Percentiles rank a stretch among this genome's conserved stretches.
Conservation (phyloP, 2,113 vertebrate species). For the Symphodus melops region DNA sequence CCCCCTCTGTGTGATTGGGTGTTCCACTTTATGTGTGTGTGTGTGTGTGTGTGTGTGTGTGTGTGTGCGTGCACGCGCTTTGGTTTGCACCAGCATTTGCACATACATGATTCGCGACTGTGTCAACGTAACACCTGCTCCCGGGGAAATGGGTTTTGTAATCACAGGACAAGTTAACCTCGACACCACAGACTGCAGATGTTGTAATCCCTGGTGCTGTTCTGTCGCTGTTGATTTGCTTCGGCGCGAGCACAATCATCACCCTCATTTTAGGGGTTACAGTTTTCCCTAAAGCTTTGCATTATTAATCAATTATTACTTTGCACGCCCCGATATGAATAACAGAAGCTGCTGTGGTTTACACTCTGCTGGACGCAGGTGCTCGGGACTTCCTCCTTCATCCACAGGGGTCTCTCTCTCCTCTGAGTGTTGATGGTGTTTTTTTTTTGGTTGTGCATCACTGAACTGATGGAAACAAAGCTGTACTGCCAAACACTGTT, state of each 20-base stretch:
- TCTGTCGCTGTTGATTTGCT: conserved; percentile 76
- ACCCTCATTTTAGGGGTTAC: conserved; percentile 79
- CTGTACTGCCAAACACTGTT: conserved; percentile 26
- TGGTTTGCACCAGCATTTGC: conserved; percentile 53
- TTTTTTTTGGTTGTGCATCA: conserved; percentile 17
- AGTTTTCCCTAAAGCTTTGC: conserved; percentile 75
- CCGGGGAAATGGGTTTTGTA: conserved; percentile 74
- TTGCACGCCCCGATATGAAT: conserved; percentile 52
- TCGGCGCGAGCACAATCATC: conserved; percentile 65
- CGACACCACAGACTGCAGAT: conserved; percentile 79
- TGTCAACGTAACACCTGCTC: conserved; percentile 81
- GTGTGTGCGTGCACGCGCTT: conserved; percentile 20
- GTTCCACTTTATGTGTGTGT: conserved; percentile 20
- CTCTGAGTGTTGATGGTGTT: neutral
- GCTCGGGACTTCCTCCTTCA: conserved; percentile 29
- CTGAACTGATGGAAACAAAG: conserved; percentile 42
- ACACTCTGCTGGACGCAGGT: conserved; percentile 60
- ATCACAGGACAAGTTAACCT: conserved; percentile 82
- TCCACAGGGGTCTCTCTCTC: conserved; percentile 14
- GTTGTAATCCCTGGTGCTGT: conserved; percentile 76
- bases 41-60: conserved; percentile 11
- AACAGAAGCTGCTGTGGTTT: conserved; percentile 52
- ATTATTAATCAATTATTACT: conserved; percentile 79
- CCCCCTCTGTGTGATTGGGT: conserved; percentile 47
- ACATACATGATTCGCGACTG: conserved; percentile 64